These are phyloP conservation scores for Dryocosmus kuriphilus DNA, from an alignment of 2,888 invertebrate species.

Conservation along the genomic window DNA sequence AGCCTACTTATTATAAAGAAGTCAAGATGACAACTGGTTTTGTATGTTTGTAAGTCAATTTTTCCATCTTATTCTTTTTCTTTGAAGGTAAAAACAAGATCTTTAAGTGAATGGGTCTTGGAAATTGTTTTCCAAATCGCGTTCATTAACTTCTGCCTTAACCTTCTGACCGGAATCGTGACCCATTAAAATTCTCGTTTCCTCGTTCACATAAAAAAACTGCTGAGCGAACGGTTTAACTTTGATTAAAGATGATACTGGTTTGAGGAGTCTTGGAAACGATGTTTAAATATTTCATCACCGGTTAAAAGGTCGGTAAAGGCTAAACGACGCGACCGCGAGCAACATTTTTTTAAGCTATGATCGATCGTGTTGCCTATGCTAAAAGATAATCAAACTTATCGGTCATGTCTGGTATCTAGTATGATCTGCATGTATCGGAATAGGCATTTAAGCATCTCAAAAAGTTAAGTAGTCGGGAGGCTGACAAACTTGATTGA, in stretches of 20 bases:
- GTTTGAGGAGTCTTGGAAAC: background rate
- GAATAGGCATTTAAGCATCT: constrained; percentile 56
- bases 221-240: background rate
- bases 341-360: background rate
- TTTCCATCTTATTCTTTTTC: background rate
- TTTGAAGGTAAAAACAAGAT: background rate
- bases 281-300: constrained; percentile 1
- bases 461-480: constrained; percentile 51
- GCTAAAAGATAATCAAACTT: background rate
- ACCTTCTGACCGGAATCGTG: constrained; percentile 6
- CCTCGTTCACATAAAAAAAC: background rate
- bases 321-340: background rate
- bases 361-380: constrained; percentile 19
- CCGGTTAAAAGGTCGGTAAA: constrained; percentile 20
- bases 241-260: background rate
- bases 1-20: background rate
- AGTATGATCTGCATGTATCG: constrained; percentile 56
- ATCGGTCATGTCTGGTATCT: constrained; percentile 19
- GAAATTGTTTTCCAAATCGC: constrained; percentile 31
- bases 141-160: constrained; percentile 19
- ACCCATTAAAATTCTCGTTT: constrained; percentile 9
- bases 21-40: background rate
- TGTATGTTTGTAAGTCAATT: background rate
- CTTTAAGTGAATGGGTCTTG: constrained; percentile 19
- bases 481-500: constrained; percentile 50